These are phyloP conservation scores for Thamnophis elegans DNA, from an alignment of 2,797 vertebrate species.

Conservation along the genomic window DNA sequence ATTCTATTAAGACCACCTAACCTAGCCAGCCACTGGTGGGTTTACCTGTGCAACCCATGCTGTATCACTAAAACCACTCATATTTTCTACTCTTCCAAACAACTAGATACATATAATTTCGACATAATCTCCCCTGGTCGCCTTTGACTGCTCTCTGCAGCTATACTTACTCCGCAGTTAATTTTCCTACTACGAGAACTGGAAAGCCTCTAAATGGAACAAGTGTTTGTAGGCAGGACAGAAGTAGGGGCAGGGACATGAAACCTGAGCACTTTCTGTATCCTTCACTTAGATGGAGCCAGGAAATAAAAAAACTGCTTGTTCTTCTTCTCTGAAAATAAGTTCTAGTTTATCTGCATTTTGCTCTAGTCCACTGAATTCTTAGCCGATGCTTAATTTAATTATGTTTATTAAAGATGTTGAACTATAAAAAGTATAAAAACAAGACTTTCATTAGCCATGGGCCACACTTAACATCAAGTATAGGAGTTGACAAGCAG, in stretches of 20 bases:
- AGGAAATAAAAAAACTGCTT: neutral
- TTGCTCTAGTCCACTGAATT: neutral
- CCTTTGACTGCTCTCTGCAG: neutral
- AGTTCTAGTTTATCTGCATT: neutral
- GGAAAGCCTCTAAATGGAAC: neutral
- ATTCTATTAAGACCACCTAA: too few relatives aligned
- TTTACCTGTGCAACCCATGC: too few relatives aligned
- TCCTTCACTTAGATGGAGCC: neutral
- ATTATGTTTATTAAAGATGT: neutral
- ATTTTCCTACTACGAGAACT: neutral
- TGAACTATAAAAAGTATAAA: neutral
- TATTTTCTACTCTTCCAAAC: neutral
- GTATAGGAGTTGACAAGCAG: fast-evolving
- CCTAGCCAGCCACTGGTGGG: too few relatives aligned
- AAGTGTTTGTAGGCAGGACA: neutral
- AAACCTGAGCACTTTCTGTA: neutral
- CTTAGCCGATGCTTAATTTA: neutral
- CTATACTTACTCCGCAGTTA: neutral
- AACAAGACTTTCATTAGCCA: neutral
- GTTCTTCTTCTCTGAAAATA: neutral
- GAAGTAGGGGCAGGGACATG: neutral
- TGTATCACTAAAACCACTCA: neutral
- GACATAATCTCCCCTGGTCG: neutral
- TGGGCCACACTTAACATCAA: neutral
- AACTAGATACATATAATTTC: neutral